Conservation (phyloP, 2,113 vertebrate species). For the Pongo pygmaeus region DNA sequence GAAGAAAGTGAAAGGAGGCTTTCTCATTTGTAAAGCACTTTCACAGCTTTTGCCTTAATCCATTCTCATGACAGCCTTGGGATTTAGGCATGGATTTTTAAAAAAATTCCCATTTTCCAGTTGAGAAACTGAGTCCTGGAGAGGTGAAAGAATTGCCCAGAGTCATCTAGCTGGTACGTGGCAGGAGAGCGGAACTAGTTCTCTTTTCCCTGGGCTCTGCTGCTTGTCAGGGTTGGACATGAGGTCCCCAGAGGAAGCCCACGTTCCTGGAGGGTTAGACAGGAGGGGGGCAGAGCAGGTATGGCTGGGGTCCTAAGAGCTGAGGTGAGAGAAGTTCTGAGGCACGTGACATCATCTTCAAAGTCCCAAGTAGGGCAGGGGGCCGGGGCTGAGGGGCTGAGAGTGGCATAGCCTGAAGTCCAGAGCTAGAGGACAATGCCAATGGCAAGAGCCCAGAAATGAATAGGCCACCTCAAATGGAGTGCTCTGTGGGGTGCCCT, state of each 20-base stretch:
- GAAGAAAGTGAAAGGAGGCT: background rate
- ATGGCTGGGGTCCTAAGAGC: background rate
- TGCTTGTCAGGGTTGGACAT: background rate
- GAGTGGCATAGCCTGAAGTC: rapidly evolving
- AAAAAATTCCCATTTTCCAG: constrained; percentile 37
- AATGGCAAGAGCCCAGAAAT: background rate
- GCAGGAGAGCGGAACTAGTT: background rate
- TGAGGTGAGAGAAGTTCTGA: background rate
- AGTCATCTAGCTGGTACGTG: background rate
- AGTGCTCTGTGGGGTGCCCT: background rate
- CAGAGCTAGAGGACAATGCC: background rate
- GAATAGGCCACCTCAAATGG: background rate
- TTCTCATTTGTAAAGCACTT: background rate
- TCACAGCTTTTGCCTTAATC: constrained; percentile 30
- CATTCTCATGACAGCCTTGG: constrained; percentile 5
- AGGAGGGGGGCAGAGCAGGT: background rate
- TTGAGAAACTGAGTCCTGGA: constrained; percentile 37
- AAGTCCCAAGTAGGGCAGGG: background rate
- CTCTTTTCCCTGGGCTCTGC: background rate
- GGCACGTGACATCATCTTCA: background rate
- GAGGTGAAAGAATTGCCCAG: background rate
- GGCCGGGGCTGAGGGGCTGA: background rate
- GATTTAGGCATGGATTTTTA: constrained; percentile 13
- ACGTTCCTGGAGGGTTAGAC: background rate
- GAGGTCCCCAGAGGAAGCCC: background rate